Evolutionary conservation across 2,888 invertebrate genomes (phyloP), one percentile per base, ranked within the genome.

Genomic region (Cephus spinipes): DNA sequence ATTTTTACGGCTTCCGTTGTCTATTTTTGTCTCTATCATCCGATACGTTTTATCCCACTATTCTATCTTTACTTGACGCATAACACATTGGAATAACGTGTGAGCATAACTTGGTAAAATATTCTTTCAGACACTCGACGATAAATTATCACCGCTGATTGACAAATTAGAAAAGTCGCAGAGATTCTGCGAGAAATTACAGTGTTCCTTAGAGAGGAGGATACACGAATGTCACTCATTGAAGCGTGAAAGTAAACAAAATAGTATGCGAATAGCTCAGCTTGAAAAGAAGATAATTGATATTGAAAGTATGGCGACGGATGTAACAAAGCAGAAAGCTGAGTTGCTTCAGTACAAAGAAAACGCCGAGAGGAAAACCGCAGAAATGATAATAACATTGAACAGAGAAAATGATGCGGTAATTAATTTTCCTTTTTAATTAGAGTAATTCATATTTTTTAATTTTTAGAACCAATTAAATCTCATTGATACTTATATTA

Each of bases 231-330:
- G 91, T 40, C 87, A 90, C 4, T 83, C 86, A 35, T 87, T 93
- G 74, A 92, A 93, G 85, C 92, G 92, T 73, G 91, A 92, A 35
- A 92, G 93, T 80, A 93, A 94, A 78, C 92, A 92, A 32, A 93
- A 94, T 68, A 93, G 93, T 85, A 89, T 94, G 23, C 93, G 94
- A n/a, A 93, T 94, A 86, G 88, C 92, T 23, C 93, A 94, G 75
- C 92, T 94, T 73, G 93, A 94, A 71, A 92, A 92, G 79, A 92
- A 92, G 55, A 88, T 92, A n/a, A 83, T 87, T 1, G 93, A 93
- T 80, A 86, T 93, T 23, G 91, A 92, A 77, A 90, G 89, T 30
- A 87, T 93, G 80, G 92, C 93, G 68, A 88, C 89, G 0, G 93
- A 93, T 86, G 89, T 93, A 85, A 89, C 78, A 84, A 93, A 84